These are phyloP conservation scores for Nomada fabriciana DNA, from an alignment of 2,888 invertebrate species.

Conservation along the genomic window DNA sequence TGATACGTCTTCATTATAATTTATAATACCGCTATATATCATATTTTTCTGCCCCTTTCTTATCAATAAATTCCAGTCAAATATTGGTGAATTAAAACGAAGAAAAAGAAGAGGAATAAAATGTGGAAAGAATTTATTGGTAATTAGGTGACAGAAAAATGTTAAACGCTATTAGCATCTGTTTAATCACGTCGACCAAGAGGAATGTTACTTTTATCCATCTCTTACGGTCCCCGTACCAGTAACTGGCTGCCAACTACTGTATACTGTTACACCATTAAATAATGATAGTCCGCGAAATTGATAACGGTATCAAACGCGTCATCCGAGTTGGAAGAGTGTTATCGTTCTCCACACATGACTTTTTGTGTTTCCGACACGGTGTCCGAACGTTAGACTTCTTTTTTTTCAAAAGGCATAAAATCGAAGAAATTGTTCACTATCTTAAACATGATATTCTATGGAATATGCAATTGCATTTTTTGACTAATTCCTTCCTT, in stretches of 20 bases:
- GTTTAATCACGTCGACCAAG: constrained; percentile 27
- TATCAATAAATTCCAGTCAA: not conserved
- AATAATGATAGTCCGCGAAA: constrained; percentile 26
- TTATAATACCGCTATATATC: not conserved
- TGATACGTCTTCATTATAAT: too few species aligned
- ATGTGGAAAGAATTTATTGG: not conserved
- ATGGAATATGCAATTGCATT: too few species aligned
- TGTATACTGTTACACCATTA: constrained; percentile 25
- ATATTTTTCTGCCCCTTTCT: not conserved
- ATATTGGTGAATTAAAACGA: too few species aligned
- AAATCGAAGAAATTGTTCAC: too few species aligned
- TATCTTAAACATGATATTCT: too few species aligned
- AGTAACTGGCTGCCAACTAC: constrained; percentile 20
- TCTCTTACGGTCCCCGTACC: constrained; percentile 3
- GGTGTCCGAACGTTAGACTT: too few species aligned
- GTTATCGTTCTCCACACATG: not conserved
- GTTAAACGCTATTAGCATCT: constrained; percentile 28
- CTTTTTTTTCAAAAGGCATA: too few species aligned
- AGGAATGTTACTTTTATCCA: constrained; percentile 34
- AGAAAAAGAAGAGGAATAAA: too few species aligned
- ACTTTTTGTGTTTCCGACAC: too few species aligned
- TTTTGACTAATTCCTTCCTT: too few species aligned
- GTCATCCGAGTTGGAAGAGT: constrained; percentile 6
- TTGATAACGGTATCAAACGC: constrained; percentile 28
- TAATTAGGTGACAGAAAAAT: constrained; percentile 6